Evolutionary conservation across 2,888 invertebrate genomes (phyloP), one percentile per base, ranked within the genome.

Genomic region (Elmis aenea): DNA sequence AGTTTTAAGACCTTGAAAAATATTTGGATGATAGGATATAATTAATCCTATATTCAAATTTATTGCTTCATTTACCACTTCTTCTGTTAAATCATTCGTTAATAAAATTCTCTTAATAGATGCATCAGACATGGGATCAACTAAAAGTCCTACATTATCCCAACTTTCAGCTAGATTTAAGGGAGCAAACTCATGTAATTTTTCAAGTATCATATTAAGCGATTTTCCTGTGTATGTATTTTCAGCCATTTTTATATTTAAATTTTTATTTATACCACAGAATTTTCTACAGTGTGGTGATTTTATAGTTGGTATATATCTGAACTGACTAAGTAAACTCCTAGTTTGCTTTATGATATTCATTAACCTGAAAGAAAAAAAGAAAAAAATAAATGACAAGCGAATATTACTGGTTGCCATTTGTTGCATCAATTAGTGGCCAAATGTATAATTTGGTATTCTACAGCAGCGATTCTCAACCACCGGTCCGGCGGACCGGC

Each of bases 21-120:
- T 87, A 10, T 92, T 92, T n/a, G 96, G 96, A 72, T 96, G 96
- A 66, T 96, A 96, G 0, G 92, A 85, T 36, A 96, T 73, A 36
- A 96, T 90, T 67, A 95, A 69, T 62, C 91, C 81, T 31, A 77
- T 77, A 9, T 77, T 73, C 31, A 73, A 63, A 1, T 70, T 64
- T 2, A 86, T 59, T 1, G 93, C 91, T 70, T 94, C 95, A 12
- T 81, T 64, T 56, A 92, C 76, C 0, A 95, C 94, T 45, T 78
- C 78, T 65, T 90, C 86, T 0, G 94, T 95, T 20, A 96, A 71
- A 65, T 96, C 96, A 67, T 94, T 96, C 2, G 95, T 95, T 20
- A 96, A 68, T 35, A 96, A 61, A 32, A 93, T 76, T 38, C 74
- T 81, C 3, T 68, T 70, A 8, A 91, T 71, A 3, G 66, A 56